Conservation (phyloP, 2,888 invertebrate species). For the Pyrrhia umbra region DNA sequence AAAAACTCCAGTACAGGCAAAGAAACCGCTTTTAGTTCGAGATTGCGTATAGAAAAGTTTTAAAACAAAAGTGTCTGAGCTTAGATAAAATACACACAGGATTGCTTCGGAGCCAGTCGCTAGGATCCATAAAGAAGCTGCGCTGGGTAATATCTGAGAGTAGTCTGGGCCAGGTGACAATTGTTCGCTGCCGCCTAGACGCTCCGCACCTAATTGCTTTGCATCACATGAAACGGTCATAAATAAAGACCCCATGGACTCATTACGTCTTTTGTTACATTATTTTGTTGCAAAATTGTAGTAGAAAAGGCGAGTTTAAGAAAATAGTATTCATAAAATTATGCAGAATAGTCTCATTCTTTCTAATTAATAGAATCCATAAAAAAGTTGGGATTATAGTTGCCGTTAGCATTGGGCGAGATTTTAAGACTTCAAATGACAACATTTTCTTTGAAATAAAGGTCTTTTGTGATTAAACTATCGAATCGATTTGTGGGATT, state of each 20-base stretch:
- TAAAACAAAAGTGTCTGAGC: slow-evolving; percentile 37
- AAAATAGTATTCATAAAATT: no score
- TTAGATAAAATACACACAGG: slow-evolving; percentile 53
- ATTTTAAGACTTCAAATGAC: no score
- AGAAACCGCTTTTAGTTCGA: slow-evolving; percentile 47
- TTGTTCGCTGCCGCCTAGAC: slow-evolving; percentile 19
- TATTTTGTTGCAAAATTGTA: neutral
- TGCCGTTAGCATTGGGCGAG: no score
- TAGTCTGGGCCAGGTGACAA: slow-evolving; percentile 64
- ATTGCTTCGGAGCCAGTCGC: slow-evolving; percentile 47
- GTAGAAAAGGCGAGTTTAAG: neutral
- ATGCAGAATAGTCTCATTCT: no score
- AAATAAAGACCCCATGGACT: neutral
- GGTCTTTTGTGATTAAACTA: no score
- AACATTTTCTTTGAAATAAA: no score
- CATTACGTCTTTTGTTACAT: neutral
- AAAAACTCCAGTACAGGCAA: slow-evolving; percentile 26
- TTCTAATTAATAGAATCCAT: no score
- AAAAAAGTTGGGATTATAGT: no score
- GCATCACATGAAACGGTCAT: neutral
- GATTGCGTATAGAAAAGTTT: slow-evolving; percentile 44
- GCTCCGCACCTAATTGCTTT: slow-evolving; percentile 23
- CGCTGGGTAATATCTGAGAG: slow-evolving; percentile 66
- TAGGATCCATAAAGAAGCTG: slow-evolving; percentile 63
- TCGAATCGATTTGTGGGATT: no score